phyloP scores from a whole-genome alignment of 1,140 invertebrate genomes.

The Aphis craccivora region DNA sequence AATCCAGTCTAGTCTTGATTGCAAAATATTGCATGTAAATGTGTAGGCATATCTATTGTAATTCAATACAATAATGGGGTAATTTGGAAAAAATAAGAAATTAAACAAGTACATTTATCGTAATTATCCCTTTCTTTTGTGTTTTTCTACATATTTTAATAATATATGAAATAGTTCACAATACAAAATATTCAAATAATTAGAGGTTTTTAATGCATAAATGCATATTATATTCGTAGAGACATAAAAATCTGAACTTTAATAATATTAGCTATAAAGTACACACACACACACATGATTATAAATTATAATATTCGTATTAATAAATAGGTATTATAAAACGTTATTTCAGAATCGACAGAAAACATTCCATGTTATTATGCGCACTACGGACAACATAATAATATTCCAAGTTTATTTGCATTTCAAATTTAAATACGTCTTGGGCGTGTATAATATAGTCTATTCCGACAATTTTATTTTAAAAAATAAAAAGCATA shows the following conservation, averaged over 20 bases:
- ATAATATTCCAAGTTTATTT: not conserved
- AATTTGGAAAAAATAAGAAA: no score
- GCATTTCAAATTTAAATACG: not conserved
- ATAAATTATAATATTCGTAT: not conserved
- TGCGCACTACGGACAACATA: not conserved
- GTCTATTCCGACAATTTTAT: not conserved
- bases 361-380: not conserved
- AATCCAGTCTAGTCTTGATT: not conserved
- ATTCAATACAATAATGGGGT: no score
- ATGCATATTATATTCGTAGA: not conserved
- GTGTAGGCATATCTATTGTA: not conserved
- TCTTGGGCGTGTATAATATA: not conserved
- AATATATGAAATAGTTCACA: no score
- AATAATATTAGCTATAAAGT: not conserved
- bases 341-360: not conserved
- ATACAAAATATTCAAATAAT: no score
- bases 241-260: not conserved
- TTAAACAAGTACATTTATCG: no score
- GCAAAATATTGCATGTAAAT: not conserved
- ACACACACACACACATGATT: not conserved
- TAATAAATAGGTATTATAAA: not conserved
- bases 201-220: no score
- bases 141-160: no score
- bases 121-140: no score
- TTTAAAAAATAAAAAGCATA: not conserved